Evolutionary conservation across 2,888 invertebrate genomes (phyloP).

Genomic region (Tuta absoluta): DNA sequence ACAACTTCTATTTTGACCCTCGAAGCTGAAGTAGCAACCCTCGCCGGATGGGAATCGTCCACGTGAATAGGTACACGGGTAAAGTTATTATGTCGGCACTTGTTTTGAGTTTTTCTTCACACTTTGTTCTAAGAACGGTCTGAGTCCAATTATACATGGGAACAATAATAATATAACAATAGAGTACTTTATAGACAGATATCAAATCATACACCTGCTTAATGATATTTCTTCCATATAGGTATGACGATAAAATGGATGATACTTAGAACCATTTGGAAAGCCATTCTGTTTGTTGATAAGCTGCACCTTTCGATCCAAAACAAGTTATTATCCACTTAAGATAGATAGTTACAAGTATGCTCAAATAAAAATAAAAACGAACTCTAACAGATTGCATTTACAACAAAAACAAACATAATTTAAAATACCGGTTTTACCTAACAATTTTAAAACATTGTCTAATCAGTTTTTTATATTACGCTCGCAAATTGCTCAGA

Average conservation of each 20-base stretch:
- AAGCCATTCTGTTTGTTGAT: neutral
- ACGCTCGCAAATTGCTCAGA: neutral
- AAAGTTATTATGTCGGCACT: constrained; percentile 38
- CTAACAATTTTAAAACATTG: too few relatives aligned
- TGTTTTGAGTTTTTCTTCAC: constrained; percentile 8
- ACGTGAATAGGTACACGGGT: constrained; percentile 59
- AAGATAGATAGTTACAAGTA: too few relatives aligned
- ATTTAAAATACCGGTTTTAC: too few relatives aligned
- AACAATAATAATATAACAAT: constrained; percentile 1
- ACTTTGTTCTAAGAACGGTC: neutral
- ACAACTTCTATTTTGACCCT: constrained; percentile 59
- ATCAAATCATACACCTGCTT: neutral
- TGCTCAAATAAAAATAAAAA: neutral
- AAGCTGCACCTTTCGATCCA: neutral
- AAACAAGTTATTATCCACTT: neutral
- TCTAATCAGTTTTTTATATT: neutral
- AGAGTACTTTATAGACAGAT: neutral
- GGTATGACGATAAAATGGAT: neutral
- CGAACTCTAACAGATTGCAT: neutral
- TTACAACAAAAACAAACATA: neutral
- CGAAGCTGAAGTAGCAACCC: constrained; percentile 45
- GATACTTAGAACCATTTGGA: too few relatives aligned
- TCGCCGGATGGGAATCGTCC: constrained; percentile 48
- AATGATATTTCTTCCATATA: neutral
- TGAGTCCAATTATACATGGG: neutral